Percentiles rank a stretch among this genome's conserved stretches.
Conservation (phyloP, 2,888 invertebrate species). For the Hydrotaea cyrtoneurina region DNA sequence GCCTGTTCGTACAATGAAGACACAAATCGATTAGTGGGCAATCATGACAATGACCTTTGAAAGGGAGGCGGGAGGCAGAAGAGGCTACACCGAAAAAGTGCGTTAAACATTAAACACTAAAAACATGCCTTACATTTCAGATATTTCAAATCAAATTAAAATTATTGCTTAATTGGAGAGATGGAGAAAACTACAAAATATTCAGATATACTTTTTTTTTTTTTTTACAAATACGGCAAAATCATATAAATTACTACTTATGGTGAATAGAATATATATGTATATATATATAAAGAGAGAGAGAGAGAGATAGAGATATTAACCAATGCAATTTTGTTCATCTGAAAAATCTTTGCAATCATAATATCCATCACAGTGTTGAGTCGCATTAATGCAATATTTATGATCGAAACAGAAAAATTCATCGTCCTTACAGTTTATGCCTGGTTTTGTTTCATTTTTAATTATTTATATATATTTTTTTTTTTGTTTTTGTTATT, state of each 20-base stretch:
- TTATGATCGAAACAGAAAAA: slow-evolving; percentile 88
- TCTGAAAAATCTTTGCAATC: slow-evolving; percentile 95
- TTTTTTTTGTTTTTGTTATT: slow-evolving; percentile 17
- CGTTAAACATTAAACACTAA: slow-evolving; percentile 48
- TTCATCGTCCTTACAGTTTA: slow-evolving; percentile 84
- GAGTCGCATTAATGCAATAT: slow-evolving; percentile 88
- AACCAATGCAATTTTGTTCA: slow-evolving; percentile 91
- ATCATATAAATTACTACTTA: neutral
- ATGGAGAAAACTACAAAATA: slow-evolving; percentile 33
- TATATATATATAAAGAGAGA: too few relatives aligned
- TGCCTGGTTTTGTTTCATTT: slow-evolving; percentile 72
- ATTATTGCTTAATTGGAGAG: neutral
- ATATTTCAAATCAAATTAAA: slow-evolving; percentile 19
- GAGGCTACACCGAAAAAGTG: slow-evolving; percentile 25
- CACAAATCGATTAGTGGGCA: neutral
- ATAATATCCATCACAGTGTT: slow-evolving; percentile 94
- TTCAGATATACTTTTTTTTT: neutral
- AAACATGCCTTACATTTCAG: slow-evolving; percentile 32
- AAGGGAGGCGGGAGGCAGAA: neutral
- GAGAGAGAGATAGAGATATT: slow-evolving; percentile 72
- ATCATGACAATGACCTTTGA: neutral
- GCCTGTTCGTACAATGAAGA: slow-evolving; percentile 79
- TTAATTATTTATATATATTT: slow-evolving; percentile 8
- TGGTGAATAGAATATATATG: neutral
- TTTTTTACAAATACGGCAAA: neutral